Evolutionary conservation across 2,113 vertebrate genomes (phyloP).

Genomic region (Melospiza georgiana): DNA sequence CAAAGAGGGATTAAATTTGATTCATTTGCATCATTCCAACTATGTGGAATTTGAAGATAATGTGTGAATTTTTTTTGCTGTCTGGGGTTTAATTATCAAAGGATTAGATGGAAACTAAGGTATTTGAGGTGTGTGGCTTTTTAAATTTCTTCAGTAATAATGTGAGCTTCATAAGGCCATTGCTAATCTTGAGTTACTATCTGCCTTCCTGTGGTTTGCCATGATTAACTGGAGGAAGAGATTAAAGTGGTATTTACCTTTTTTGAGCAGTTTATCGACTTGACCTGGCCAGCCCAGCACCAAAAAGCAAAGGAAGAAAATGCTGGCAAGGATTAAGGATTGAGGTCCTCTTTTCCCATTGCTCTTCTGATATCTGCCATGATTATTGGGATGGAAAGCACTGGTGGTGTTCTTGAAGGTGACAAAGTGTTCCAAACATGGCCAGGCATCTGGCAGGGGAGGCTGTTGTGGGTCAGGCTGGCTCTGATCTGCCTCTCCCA

Average conservation of each 20-base stretch:
- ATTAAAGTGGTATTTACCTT: background rate
- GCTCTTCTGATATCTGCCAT: background rate
- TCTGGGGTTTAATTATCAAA: slow-evolving; percentile 24
- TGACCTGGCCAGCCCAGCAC: background rate
- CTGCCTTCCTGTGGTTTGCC: slow-evolving; percentile 24
- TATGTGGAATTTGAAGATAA: slow-evolving; percentile 12
- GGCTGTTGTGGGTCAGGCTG: background rate
- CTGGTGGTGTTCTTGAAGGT: background rate
- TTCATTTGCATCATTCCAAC: background rate
- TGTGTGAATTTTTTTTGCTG: background rate
- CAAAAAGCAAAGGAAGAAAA: background rate
- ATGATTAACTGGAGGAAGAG: slow-evolving; percentile 4
- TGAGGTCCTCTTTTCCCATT: background rate
- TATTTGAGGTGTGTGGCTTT: background rate
- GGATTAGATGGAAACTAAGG: background rate
- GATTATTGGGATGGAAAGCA: background rate
- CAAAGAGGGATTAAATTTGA: slow-evolving; percentile 10
- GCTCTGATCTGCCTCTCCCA: background rate
- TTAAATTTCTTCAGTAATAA: background rate
- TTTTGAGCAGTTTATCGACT: background rate
- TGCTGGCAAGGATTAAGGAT: background rate
- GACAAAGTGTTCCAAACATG: rapidly evolving
- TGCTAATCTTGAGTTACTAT: slow-evolving; percentile 18
- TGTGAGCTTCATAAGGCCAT: background rate
- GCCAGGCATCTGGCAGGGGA: background rate